These are phyloP conservation scores for Ganaspis brasiliensis DNA, from an alignment of 2,888 invertebrate genomes.

Conservation along the genomic window DNA sequence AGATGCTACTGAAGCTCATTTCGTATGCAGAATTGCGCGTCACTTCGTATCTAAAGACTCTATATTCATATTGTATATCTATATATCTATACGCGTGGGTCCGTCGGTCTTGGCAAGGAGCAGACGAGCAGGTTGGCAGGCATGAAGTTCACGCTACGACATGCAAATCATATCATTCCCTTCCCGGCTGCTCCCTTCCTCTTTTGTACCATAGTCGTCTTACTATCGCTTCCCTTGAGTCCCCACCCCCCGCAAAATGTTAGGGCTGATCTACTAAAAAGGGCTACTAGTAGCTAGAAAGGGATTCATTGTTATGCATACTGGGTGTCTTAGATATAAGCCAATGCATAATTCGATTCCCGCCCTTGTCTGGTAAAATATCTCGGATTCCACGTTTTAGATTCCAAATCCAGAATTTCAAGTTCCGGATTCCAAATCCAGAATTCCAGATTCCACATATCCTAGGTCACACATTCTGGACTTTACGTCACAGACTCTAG, in stretches of 20 bases:
- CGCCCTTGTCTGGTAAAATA: background rate
- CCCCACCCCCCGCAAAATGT: constrained; percentile 63
- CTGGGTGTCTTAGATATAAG: constrained; percentile 55
- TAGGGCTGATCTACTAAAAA: constrained; percentile 50
- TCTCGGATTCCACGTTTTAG: background rate
- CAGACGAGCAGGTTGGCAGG: constrained; percentile 55
- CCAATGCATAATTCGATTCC: constrained; percentile 61
- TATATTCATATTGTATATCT: constrained; percentile 43
- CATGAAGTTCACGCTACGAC: constrained; percentile 68
- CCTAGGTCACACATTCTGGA: too few species aligned
- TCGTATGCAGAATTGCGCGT: constrained; percentile 72
- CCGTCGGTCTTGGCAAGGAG: constrained; percentile 56
- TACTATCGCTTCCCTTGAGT: constrained; percentile 54
- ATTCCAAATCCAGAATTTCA: background rate
- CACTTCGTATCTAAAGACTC: constrained; percentile 62
- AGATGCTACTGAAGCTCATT: constrained; percentile 65
- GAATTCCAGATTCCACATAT: too few species aligned
- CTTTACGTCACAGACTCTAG: too few species aligned
- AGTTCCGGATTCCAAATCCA: too few species aligned
- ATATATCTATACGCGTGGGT: constrained; percentile 53
- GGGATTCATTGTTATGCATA: constrained; percentile 52
- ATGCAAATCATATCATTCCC: constrained; percentile 77
- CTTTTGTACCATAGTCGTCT: constrained; percentile 36
- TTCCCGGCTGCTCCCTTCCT: constrained; percentile 49
- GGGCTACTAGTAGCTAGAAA: constrained; percentile 44